phyloP scores from a whole-genome alignment of 1,140 invertebrate genomes.

The Anastrepha ludens region DNA sequence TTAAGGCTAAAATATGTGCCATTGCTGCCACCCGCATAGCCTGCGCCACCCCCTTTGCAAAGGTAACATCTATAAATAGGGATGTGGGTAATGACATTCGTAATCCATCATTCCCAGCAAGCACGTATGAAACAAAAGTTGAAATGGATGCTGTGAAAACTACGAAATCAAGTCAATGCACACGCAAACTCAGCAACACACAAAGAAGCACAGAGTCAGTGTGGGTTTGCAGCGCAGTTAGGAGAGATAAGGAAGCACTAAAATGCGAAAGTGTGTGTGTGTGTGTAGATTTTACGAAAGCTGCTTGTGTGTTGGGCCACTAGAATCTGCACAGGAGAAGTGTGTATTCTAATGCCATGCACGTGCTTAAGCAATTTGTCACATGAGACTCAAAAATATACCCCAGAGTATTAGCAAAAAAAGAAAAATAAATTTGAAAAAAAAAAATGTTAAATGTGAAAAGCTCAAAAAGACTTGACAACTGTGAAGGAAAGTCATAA shows the following conservation, averaged over 20 bases:
- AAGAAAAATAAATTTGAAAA: constrained; percentile 15
- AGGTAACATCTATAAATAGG: constrained; percentile 12
- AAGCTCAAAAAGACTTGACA: too few relatives aligned
- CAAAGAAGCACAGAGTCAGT: not conserved
- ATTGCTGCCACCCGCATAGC: not conserved
- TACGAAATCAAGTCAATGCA: constrained; percentile 34
- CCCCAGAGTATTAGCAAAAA: constrained; percentile 61
- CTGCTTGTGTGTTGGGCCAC: not conserved
- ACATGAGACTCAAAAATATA: constrained; percentile 74
- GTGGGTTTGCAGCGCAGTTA: not conserved
- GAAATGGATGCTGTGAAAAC: constrained; percentile 40
- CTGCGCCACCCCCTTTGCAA: not conserved
- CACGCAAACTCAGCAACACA: not conserved
- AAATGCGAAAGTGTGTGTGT: not conserved
- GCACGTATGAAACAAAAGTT: constrained; percentile 50
- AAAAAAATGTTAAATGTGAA: not conserved
- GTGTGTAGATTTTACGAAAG: not conserved
- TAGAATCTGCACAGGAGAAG: not conserved
- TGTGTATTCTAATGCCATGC: constrained; percentile 66
- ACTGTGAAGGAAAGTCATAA: not conserved
- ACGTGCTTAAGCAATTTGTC: constrained; percentile 72
- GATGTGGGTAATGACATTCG: constrained; percentile 49
- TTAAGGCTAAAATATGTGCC: not conserved
- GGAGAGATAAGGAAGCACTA: not conserved
- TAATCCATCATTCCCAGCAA: constrained; percentile 15